These are phyloP conservation scores for Aurelia coerulea DNA, from an alignment of 30 jellyfish, hydroid and myxozoan genomes.

Conservation along the genomic window DNA sequence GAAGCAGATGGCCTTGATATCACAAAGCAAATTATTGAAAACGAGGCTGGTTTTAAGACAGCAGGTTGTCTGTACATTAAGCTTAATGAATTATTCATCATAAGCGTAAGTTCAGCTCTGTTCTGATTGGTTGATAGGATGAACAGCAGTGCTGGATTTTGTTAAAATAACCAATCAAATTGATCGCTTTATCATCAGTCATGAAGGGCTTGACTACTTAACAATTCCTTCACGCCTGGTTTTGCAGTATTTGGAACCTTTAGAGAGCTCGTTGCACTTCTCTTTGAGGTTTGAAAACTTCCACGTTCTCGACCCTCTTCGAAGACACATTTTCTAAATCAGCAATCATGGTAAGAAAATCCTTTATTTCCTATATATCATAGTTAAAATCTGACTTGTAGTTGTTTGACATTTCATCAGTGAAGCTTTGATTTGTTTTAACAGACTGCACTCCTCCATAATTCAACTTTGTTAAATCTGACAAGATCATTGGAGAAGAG, in stretches of 20 bases:
- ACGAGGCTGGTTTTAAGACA: conserved; percentile 2
- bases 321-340: not conserved
- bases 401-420: too few relatives aligned
- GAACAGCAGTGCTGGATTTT: not conserved
- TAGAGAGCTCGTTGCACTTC: conserved; percentile 57
- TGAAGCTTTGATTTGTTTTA: too few relatives aligned
- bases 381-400: too few relatives aligned
- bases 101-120: too few relatives aligned
- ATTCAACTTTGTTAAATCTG: too few relatives aligned
- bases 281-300: conserved; percentile 16
- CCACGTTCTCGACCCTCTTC: not conserved
- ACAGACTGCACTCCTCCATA: too few relatives aligned
- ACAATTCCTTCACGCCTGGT: not conserved
- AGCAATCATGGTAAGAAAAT: not conserved
- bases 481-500: too few relatives aligned
- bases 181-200: not conserved
- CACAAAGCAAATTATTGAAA: not conserved
- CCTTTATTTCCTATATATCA: not conserved
- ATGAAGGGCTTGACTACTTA: not conserved
- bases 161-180: conserved; percentile 12
- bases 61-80: conserved; percentile 9
- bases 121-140: conserved; percentile 16
- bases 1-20: conserved; percentile 4
- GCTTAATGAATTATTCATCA: not conserved
- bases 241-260: conserved; percentile 12